A percentile compares a stretch with the other conserved stretches of the same genome.
These are phyloP conservation scores for Thalassophryne amazonica DNA, from an alignment of 2,797 vertebrate genomes.

Conservation along the genomic window DNA sequence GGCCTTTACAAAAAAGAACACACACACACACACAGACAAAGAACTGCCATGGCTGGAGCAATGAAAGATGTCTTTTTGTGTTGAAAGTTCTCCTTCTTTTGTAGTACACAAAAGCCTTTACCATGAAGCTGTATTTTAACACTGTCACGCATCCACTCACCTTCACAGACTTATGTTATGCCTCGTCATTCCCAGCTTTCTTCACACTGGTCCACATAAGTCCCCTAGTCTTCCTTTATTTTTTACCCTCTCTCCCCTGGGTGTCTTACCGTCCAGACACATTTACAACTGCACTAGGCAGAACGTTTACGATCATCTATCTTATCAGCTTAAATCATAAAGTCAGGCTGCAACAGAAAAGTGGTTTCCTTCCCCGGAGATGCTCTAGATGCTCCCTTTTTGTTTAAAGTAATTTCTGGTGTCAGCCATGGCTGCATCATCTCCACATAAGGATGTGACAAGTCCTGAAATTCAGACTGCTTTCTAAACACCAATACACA, in stretches of 20 bases:
- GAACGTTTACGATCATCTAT: too few relatives aligned
- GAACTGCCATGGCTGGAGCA: too few relatives aligned
- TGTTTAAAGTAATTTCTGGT: too few relatives aligned
- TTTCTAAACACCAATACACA: not conserved
- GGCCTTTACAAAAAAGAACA: too few relatives aligned
- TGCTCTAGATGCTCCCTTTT: not conserved
- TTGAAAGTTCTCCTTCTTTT: too few relatives aligned
- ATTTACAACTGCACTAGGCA: not conserved
- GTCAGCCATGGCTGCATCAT: not conserved
- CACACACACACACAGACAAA: too few relatives aligned
- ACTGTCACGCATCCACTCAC: not conserved
- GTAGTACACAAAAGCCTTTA: too few relatives aligned
- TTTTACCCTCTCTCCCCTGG: not conserved
- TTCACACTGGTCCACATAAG: not conserved
- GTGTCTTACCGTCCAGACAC: not conserved
- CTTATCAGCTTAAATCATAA: too few relatives aligned
- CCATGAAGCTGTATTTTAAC: slow-evolving; percentile 5
- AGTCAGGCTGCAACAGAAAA: not conserved
- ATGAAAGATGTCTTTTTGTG: too few relatives aligned
- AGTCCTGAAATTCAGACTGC: not conserved
- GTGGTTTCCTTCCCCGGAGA: not conserved
- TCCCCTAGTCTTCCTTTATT: not conserved
- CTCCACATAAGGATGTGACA: not conserved
- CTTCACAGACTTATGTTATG: slow-evolving; percentile 15
- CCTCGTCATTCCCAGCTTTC: slow-evolving; percentile 4